A percentile compares a stretch with the other conserved stretches of the same genome.
phyloP scores from a whole-genome alignment of 2,113 vertebrate species.

The Sapajus apella region DNA sequence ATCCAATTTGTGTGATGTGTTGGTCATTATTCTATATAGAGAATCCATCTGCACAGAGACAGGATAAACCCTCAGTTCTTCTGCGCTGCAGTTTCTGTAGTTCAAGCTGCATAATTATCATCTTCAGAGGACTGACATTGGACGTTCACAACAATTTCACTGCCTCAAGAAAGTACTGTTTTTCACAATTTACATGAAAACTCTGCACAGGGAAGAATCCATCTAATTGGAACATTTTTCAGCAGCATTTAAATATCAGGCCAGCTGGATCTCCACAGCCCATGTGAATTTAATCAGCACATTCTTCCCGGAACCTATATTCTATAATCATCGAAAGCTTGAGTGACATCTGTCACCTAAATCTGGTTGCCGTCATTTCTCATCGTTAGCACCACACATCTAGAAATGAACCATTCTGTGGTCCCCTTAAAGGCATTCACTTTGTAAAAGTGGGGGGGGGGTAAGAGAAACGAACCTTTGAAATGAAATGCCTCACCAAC shows the following conservation, averaged over 20 bases:
- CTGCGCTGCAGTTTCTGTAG: not conserved
- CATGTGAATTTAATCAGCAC: slow-evolving; percentile 76
- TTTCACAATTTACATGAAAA: slow-evolving; percentile 53
- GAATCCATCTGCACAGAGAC: not conserved
- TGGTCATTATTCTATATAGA: not conserved
- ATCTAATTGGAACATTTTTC: slow-evolving; percentile 73
- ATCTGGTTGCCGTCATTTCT: slow-evolving; percentile 69
- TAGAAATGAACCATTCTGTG: not conserved
- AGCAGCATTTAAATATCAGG: slow-evolving; percentile 72
- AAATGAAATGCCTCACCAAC: slow-evolving; percentile 13
- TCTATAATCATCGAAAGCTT: slow-evolving; percentile 59
- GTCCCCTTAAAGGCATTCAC: not conserved
- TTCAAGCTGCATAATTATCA: not conserved
- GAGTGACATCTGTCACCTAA: slow-evolving; percentile 76
- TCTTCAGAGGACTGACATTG: not conserved
- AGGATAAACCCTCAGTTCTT: not conserved
- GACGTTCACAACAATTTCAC: not conserved
- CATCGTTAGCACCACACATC: not conserved
- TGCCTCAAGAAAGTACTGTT: not conserved
- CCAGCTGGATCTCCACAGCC: slow-evolving; percentile 72
- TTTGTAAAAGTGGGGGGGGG: not conserved
- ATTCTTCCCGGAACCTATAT: slow-evolving; percentile 70
- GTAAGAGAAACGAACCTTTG: not conserved
- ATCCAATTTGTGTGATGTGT: slow-evolving; percentile 11
- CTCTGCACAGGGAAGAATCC: slow-evolving; percentile 63